Evolutionary conservation across 2,797 vertebrate genomes (phyloP).

Genomic region (Salmo trutta): DNA sequence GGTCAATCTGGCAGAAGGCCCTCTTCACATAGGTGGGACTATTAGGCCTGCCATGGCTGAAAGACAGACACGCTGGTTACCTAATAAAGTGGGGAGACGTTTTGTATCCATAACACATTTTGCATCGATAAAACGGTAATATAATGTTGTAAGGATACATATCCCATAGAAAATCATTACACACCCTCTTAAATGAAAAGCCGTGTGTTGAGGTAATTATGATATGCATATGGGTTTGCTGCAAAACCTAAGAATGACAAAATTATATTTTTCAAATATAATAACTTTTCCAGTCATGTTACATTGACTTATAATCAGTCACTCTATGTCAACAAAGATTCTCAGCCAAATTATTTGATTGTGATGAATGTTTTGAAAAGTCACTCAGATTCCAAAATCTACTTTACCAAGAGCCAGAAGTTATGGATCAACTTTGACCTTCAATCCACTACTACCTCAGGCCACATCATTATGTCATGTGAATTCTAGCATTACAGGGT

Average conservation of each 20-base stretch:
- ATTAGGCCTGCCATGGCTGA: conserved; percentile 83
- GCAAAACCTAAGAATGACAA: conserved; percentile 9
- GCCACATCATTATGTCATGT: not conserved
- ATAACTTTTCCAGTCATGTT: not conserved
- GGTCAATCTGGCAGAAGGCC: conserved; percentile 20
- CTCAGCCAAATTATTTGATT: not conserved
- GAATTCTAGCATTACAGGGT: conserved; percentile 22
- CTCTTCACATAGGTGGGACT: conserved; percentile 81
- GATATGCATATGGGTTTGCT: conserved; percentile 3
- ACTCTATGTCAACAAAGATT: not conserved
- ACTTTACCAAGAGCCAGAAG: conserved; percentile 34
- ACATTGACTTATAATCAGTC: not conserved
- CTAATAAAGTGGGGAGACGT: not conserved
- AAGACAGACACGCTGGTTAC: conserved; percentile 33
- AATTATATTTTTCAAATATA: conserved; percentile 3
- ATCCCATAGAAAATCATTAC: not conserved
- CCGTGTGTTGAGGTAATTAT: conserved; percentile 1
- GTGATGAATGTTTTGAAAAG: conserved; percentile 8
- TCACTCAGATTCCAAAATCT: not conserved
- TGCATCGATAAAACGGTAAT: not conserved
- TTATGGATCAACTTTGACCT: conserved; percentile 84
- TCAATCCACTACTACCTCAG: not conserved
- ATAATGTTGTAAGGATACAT: not conserved
- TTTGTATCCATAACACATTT: not conserved
- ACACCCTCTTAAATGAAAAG: conserved; percentile 8